These are phyloP conservation scores for Neomorphus geoffroyi DNA, from an alignment of 2,797 vertebrate genomes.

Conservation along the genomic window DNA sequence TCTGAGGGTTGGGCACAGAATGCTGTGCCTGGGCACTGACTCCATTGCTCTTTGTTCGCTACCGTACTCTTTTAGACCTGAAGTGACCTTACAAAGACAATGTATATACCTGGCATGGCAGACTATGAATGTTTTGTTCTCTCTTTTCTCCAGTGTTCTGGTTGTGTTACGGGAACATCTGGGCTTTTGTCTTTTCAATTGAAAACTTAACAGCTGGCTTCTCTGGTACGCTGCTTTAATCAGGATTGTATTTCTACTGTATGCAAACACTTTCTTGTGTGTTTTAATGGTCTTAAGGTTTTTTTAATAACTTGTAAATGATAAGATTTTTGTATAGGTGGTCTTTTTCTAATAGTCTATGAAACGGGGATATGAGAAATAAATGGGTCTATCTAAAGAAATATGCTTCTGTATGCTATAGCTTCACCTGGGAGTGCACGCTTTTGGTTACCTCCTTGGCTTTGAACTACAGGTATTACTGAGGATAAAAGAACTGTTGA, in stretches of 20 bases:
- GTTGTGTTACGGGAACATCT: constrained; percentile 23
- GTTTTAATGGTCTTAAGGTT: constrained; percentile 33
- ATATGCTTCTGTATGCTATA: not conserved
- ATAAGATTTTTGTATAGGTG: constrained; percentile 57
- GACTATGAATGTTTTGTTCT: constrained; percentile 57
- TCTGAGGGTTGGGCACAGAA: not conserved
- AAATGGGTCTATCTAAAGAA: not conserved
- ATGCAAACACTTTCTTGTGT: constrained; percentile 26
- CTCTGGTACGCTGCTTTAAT: constrained; percentile 12
- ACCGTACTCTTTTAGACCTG: constrained; percentile 43
- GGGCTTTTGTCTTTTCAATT: constrained; percentile 53
- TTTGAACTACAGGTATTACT: not conserved
- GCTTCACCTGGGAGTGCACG: not conserved
- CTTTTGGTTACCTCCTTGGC: not conserved
- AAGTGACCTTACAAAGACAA: constrained; percentile 72
- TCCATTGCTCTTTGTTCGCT: not conserved
- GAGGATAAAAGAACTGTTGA: not conserved
- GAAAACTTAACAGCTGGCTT: constrained; percentile 34
- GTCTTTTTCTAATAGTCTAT: constrained; percentile 41
- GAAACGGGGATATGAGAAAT: constrained; percentile 5
- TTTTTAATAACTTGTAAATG: constrained; percentile 48
- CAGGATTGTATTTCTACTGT: constrained; percentile 62
- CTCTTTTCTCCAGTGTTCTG: constrained; percentile 21
- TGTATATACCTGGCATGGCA: constrained; percentile 24
- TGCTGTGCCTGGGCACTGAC: not conserved